A percentile compares a stretch with the other conserved stretches of the same genome.
Evolutionary conservation across 2,113 vertebrate species (phyloP).

Genomic region (Anhinga rufa): DNA sequence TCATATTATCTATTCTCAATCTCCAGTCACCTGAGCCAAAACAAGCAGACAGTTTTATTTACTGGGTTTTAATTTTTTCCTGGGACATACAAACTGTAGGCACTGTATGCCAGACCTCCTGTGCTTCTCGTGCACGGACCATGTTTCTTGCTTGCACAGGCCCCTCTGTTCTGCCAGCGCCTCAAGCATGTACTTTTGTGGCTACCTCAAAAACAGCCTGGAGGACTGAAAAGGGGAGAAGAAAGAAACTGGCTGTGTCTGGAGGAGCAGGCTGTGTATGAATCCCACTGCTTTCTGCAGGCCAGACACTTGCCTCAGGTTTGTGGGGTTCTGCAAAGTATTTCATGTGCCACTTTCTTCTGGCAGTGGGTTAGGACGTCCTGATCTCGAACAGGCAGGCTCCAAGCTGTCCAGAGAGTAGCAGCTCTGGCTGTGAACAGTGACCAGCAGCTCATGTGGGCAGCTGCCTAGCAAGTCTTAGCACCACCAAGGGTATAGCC

Average conservation of each 20-base stretch:
- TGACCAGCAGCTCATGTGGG: background rate
- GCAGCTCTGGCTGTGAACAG: background rate
- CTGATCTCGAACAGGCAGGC: background rate
- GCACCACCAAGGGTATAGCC: background rate
- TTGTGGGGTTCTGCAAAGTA: background rate
- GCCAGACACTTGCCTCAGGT: background rate
- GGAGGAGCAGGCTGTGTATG: background rate
- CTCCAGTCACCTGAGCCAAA: background rate
- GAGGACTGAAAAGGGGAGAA: background rate
- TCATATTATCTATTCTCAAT: background rate
- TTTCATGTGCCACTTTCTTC: background rate
- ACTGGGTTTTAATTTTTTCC: background rate
- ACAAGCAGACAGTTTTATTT: background rate
- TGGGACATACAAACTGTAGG: background rate
- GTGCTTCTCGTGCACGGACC: background rate
- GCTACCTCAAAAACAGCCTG: background rate
- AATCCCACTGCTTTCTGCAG: background rate
- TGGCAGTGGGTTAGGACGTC: background rate
- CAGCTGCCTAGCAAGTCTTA: background rate
- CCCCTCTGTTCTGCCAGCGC: background rate
- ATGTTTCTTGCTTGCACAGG: background rate
- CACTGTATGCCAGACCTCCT: background rate
- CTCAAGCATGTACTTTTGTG: background rate
- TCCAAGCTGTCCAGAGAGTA: background rate
- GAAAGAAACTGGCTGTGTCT: background rate